These are phyloP conservation scores for Agonopterix alstromeriana DNA, from an alignment of 2,888 invertebrate genomes.

Conservation along the genomic window DNA sequence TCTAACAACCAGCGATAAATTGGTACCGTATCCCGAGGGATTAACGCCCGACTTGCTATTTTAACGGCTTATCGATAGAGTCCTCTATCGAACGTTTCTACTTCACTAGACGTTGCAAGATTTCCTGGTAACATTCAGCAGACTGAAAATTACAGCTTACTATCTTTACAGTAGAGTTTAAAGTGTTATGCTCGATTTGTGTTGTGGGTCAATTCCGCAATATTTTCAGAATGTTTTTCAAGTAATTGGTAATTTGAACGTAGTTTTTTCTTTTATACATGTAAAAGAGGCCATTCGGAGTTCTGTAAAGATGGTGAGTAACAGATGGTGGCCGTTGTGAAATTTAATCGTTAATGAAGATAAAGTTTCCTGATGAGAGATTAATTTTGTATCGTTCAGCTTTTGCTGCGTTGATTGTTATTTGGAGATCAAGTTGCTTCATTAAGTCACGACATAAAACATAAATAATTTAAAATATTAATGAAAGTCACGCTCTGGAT, in stretches of 20 bases:
- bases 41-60: conserved; percentile 49
- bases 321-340: conserved; percentile 19
- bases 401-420: no score
- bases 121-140: conserved; percentile 22
- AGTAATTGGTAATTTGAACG: conserved; percentile 29
- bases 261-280: conserved; percentile 2
- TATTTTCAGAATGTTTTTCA: conserved; percentile 32
- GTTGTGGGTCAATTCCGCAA: conserved; percentile 32
- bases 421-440: no score
- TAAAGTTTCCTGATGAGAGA: not conserved
- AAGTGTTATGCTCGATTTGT: conserved; percentile 20
- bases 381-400: not conserved
- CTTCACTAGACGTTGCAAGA: conserved; percentile 28
- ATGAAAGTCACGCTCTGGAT: no score
- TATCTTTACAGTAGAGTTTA: conserved; percentile 26
- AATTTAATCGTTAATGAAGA: conserved; percentile 19
- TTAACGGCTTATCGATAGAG: conserved; percentile 54
- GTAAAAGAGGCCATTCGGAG: conserved; percentile 18
- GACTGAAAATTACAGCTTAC: conserved; percentile 25
- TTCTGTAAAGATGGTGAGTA: conserved; percentile 15
- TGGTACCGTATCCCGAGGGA: conserved; percentile 42
- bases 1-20: conserved; percentile 66
- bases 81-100: conserved; percentile 37
- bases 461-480: no score
- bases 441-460: no score